Base-by-base conservation (phyloP, 2,888 invertebrate genomes). In the Lasioglossum zephyrum region DNA sequence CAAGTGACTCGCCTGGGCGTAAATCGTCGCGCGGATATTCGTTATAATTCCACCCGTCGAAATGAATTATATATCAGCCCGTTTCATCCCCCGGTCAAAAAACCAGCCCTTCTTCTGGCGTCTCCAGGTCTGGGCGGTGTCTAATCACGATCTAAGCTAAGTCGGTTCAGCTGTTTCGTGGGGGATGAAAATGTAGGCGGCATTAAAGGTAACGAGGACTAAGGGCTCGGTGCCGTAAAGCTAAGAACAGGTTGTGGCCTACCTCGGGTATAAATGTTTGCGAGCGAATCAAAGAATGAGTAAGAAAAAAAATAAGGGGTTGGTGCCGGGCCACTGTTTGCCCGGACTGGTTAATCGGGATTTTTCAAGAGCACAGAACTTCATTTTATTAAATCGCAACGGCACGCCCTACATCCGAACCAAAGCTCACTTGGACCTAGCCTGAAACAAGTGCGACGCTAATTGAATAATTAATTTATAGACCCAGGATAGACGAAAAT, bases 71-170 rank as follows among this genome's bases (percentile, higher is more conserved):
- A 53, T 44, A 69, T 36, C 6, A 47, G 31, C 3, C 11, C 31
- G 4, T 8, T 39, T 26, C 8, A 0, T 18, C 26, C 63, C 16
- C 63, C 6, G 5, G 5, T 72, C 36, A 47, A 47, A 72, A 44
- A 18, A 44, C 72, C 26, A 39, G 18, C 13, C 26, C 18, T 44
- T 4, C 47, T 72, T 18, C 2, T 18, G 53, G n/a, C 0, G 18
- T 47, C 47, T 5, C 47, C 16, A 1, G 1, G 1, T 5, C 0
- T 22, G 0, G 0, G 3, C 26, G 70, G 22, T 49, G 60, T 63
- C 81, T 26, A 60, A 78, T 72, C 78, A 26, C 77, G 66, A 81
- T 72, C 72, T 60, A 60, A 31, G 49, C 78, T 49, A 81, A 81
- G 60, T 31, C 31, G 31, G 18, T 8, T 18, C 63, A 31, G 63